These are phyloP conservation scores for Apocheima hispidaria DNA, from an alignment of 2,888 invertebrate species.

Conservation along the genomic window DNA sequence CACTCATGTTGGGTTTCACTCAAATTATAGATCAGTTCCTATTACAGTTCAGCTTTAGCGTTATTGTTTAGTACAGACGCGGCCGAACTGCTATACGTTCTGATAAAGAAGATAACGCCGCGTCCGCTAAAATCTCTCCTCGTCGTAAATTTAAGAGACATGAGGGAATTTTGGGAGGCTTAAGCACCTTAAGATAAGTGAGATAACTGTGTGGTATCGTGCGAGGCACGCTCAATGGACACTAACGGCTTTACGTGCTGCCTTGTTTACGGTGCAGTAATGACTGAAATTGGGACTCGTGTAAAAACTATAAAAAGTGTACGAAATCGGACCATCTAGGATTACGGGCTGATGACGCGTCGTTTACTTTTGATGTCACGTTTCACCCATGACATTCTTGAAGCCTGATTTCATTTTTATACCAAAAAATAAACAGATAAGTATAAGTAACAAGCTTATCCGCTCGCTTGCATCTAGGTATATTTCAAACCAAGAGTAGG, in stretches of 20 bases:
- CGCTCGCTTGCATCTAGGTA: no score
- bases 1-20: conserved; percentile 49
- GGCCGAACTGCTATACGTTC: conserved; percentile 71
- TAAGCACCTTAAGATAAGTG: conserved; percentile 82
- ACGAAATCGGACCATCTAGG: conserved; percentile 10
- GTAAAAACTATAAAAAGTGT: conserved; percentile 24
- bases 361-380: conserved; percentile 22
- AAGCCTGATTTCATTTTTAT: conserved; percentile 12
- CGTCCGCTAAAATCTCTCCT: conserved; percentile 79
- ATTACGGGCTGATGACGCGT: conserved; percentile 8
- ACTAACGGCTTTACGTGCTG: conserved; percentile 47
- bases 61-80: conserved; percentile 65
- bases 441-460: no score
- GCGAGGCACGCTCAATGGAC: conserved; percentile 67
- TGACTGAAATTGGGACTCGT: conserved; percentile 34
- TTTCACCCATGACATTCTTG: conserved; percentile 3
- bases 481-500: no score
- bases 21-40: conserved; percentile 47
- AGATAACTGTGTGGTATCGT: conserved; percentile 73
- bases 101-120: conserved; percentile 80
- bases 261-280: conserved; percentile 39
- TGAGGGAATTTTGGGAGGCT: conserved; percentile 82
- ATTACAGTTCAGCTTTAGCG: conserved; percentile 54
- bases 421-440: no score
- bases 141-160: conserved; percentile 82